Evolutionary conservation across 2,113 vertebrate genomes (phyloP), one percentile per base, ranked within the genome.

Genomic region (Xiphophorus couchianus): DNA sequence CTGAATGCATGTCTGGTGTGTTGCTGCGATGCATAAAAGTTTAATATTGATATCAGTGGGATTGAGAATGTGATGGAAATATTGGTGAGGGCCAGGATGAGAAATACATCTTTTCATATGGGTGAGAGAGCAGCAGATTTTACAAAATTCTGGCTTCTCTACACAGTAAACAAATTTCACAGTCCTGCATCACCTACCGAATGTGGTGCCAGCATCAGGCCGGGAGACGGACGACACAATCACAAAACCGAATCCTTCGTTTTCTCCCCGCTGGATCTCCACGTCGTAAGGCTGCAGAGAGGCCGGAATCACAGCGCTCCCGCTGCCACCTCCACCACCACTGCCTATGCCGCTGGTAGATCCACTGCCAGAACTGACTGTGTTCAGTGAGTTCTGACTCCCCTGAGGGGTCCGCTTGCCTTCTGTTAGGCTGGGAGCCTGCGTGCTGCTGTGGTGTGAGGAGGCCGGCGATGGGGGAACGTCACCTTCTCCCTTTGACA

Each of bases 301-400:
- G 51, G 93, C 89, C 0, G 92, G 93, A 61, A 97, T 96, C 13
- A 96, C 96, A 0, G 96, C 95, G 0, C 97, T 97, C 67, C 96
- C 97, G 0, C 92, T 96, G 0, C 96, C 97, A 0, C 94, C 94
- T 44, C 94, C 94, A 0, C 94, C 94, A 0, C 98, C 97, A 0
- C 97, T 97, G 87, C 98, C 97, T 0, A 98, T 98, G 60, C 97
- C 97, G 0, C 98, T 98, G 88, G 97, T 98, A 83, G 97, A 98
- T 66, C 98, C 98, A 1, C 97, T 98, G 87, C 98, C 97, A 0
- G 98, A 99, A 94, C 98, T 99, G 82, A 98, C 97, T 0, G 98
- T 99, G 94, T 97, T 99, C 60, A 99, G 94, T 0, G 97, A 99
- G 94, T 99, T 99, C 94, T 99, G 98, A 93, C 97, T 98, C 72